Base-by-base conservation (phyloP, 2,797 vertebrate genomes). In the Trichosurus vulpecula region DNA sequence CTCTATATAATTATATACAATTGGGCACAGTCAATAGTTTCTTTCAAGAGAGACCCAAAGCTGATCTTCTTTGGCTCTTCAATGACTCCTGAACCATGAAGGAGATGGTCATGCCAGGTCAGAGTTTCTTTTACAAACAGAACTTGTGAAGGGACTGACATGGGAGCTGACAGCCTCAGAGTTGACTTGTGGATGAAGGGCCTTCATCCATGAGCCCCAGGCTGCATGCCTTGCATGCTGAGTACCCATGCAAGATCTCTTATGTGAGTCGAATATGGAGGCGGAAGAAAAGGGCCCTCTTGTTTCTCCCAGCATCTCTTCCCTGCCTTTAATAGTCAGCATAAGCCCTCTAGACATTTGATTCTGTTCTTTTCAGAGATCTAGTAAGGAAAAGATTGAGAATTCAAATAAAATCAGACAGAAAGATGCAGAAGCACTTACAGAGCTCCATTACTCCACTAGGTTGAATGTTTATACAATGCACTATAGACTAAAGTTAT, bases 401-500 rank as follows among this genome's bases (percentile, higher is more conserved):
- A 97, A 96, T 97, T 97, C 89, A 97, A 97, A 96, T 95, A 94
- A 95, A 96, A 97, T 93, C 90, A 94, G 47, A 53, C 1, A 29
- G 81, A 27, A 54, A 97, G 87, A 92, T 89, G 91, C 56, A 92
- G 81, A 93, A 51, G 11, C 31, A 97, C 97, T 96, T 95, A 96
- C 81, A 97, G 98, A 97, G 87, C 25, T 91, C 81, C 55, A 91
- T 97, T 96, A 94, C 61, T 94, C 97, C 93, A 93, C 47, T 87
- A 93, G 52, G 19, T 54, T 97, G 96, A 97, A 97, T 94, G 91
- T 97, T 98, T 97, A 97, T 96, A 95, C 35, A 96, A 95, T 92
- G 96, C 61, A 53, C 35, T 54, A 90, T 96, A 97, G 97, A 97
- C 47, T 22, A 94, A 94, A 74, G 55, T 31, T 95, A 96, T 97